phyloP scores from a whole-genome alignment of 2,797 vertebrate genomes.

The Simalia tracyae region DNA sequence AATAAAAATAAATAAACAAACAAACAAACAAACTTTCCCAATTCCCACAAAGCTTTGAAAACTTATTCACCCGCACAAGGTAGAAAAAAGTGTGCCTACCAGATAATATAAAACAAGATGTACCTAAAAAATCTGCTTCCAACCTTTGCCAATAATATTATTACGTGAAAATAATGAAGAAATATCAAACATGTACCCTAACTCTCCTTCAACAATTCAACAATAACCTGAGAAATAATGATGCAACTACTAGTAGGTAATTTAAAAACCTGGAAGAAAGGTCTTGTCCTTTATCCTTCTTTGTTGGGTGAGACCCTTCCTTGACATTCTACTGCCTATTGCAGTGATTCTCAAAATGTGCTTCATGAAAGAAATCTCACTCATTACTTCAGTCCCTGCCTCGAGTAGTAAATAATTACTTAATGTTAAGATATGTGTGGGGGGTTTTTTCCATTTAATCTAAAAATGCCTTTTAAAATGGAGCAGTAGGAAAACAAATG shows the following conservation, averaged over 20 bases:
- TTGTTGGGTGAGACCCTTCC: neutral
- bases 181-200: neutral
- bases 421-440: neutral
- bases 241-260: neutral
- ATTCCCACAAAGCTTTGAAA: no score
- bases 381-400: neutral
- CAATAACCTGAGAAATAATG: neutral
- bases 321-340: neutral
- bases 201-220: neutral
- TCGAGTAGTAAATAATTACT: neutral
- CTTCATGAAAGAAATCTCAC: neutral
- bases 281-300: neutral
- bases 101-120: neutral
- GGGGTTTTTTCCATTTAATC: neutral
- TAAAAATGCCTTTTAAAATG: neutral
- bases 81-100: neutral
- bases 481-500: neutral
- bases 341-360: neutral
- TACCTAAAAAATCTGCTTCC: neutral
- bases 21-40: no score
- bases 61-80: no score
- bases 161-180: neutral
- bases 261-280: neutral
- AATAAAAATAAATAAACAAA: no score
- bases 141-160: neutral